A percentile compares a stretch with the other conserved stretches of the same genome.
Evolutionary conservation across 2,888 invertebrate genomes (phyloP).

Genomic region (Escarpia spicata): DNA sequence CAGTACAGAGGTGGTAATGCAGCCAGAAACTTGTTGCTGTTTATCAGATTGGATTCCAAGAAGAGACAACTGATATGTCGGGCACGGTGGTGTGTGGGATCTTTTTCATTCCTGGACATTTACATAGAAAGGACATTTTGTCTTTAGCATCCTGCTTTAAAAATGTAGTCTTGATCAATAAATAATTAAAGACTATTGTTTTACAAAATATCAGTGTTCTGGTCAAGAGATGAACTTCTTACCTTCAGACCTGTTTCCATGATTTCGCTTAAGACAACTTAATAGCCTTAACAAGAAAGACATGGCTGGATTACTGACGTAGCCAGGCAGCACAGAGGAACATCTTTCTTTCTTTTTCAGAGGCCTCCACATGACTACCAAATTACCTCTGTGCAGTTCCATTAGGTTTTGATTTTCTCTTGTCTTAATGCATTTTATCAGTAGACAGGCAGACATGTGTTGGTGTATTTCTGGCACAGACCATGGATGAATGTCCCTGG

Average conservation of each 20-base stretch:
- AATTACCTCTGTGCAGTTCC: background rate
- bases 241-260: no score
- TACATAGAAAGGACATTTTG: background rate
- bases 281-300: no score
- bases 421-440: background rate
- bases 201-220: no score
- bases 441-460: background rate
- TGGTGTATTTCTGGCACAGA: background rate
- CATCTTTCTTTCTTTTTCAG: background rate
- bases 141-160: no score
- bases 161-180: no score
- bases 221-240: no score
- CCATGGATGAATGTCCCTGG: background rate
- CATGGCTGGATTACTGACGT: no score
- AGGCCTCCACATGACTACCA: background rate
- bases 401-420: background rate
- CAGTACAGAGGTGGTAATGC: no score
- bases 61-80: background rate
- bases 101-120: background rate
- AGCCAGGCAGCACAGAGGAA: background rate
- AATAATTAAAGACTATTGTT: no score
- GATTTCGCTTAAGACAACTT: no score
- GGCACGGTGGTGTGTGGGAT: background rate
- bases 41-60: background rate
- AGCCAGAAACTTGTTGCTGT: no score